Evolutionary conservation across 2,113 vertebrate genomes (phyloP).

Genomic region (Dasypus novemcinctus): DNA sequence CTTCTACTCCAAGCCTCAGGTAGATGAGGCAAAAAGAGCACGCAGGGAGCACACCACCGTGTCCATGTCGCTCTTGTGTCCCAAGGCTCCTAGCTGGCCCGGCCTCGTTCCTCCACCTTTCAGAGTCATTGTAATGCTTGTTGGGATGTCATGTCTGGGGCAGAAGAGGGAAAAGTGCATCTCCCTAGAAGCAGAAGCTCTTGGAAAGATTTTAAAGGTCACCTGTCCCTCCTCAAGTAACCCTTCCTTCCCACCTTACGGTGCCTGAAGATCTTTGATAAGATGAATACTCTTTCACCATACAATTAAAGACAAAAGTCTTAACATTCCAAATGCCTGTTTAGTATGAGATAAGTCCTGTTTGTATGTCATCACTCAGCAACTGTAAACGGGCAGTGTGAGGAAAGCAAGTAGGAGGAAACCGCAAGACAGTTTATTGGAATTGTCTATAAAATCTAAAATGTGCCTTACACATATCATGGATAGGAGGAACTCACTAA

Average conservation of each 20-base stretch:
- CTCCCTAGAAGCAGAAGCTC: neutral
- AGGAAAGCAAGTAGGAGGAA: neutral
- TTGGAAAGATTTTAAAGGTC: neutral
- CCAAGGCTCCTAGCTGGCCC: neutral
- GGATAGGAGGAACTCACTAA: neutral
- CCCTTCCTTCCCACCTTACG: neutral
- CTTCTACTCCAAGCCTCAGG: neutral
- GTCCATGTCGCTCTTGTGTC: neutral
- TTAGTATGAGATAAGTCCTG: neutral
- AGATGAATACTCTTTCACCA: neutral
- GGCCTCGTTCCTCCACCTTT: no score
- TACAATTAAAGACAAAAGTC: neutral
- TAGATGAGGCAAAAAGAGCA: neutral
- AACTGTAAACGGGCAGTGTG: neutral
- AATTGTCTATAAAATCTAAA: neutral
- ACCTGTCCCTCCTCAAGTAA: neutral
- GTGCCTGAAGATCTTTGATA: no score
- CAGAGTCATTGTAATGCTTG: neutral
- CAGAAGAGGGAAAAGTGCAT: neutral
- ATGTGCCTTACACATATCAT: neutral
- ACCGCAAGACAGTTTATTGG: neutral
- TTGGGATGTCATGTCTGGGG: neutral
- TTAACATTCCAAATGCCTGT: neutral
- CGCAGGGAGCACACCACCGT: neutral
- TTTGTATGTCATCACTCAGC: neutral